These are phyloP conservation scores for Squalus acanthias DNA, from an alignment of 2,797 vertebrate species.

Conservation along the genomic window DNA sequence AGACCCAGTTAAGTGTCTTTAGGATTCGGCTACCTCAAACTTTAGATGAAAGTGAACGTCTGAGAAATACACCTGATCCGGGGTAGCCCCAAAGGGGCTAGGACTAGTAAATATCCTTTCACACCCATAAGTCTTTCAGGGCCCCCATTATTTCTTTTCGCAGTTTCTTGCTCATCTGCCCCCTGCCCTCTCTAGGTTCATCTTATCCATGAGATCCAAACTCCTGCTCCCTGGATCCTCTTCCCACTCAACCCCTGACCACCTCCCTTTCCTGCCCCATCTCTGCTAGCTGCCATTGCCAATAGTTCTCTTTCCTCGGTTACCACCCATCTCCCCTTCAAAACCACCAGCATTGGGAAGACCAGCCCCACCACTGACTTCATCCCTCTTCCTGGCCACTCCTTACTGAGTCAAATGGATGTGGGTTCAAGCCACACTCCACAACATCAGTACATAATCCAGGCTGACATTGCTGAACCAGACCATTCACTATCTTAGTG, in stretches of 20 bases:
- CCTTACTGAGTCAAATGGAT: too few species aligned
- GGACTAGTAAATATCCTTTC: too few species aligned
- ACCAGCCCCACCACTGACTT: not conserved
- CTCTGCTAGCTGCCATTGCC: not conserved
- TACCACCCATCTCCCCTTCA: not conserved
- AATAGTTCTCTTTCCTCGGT: not conserved
- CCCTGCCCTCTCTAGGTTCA: not conserved
- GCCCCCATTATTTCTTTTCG: not conserved
- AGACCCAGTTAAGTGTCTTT: too few species aligned
- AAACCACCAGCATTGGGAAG: not conserved
- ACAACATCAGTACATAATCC: too few species aligned
- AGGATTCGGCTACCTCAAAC: too few species aligned
- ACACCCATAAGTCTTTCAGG: too few species aligned
- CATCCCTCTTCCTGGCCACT: not conserved
- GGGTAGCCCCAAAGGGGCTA: too few species aligned
- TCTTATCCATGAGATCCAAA: not conserved
- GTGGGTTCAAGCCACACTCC: too few species aligned
- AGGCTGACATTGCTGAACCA: too few species aligned
- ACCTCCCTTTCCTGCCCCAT: not conserved
- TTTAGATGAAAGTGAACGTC: too few species aligned
- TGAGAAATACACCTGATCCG: too few species aligned
- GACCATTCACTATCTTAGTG: too few species aligned
- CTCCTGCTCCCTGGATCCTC: not conserved
- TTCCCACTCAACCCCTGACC: not conserved
- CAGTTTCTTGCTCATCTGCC: not conserved